Evolutionary conservation across 2,113 vertebrate species (phyloP).

Genomic region (Cephalopholis sonnerati): DNA sequence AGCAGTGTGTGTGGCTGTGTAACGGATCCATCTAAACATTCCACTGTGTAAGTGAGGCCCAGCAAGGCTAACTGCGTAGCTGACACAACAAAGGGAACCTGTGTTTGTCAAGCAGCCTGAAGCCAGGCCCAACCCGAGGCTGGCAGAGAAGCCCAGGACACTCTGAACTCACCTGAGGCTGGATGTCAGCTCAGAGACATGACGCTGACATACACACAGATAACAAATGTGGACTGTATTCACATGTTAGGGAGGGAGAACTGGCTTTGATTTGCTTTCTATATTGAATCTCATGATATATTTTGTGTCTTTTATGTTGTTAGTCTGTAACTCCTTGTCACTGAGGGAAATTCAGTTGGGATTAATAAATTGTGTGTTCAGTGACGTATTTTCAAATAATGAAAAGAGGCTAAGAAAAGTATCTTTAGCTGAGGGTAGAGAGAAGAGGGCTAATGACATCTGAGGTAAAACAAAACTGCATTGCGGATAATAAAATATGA

Average conservation of each 20-base stretch:
- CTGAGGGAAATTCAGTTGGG: background rate
- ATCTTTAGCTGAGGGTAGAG: background rate
- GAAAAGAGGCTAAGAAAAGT: background rate
- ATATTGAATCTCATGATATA: background rate
- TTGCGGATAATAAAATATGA: background rate
- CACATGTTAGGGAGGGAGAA: background rate
- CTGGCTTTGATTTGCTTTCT: background rate
- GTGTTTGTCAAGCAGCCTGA: slow-evolving; percentile 72
- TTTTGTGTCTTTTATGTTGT: background rate
- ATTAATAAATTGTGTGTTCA: background rate
- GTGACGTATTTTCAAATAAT: background rate
- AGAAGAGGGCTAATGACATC: background rate
- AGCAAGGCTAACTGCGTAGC: slow-evolving; percentile 74
- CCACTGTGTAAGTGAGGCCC: slow-evolving; percentile 79
- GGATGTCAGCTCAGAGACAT: slow-evolving; percentile 18
- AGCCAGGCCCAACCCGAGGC: slow-evolving; percentile 61
- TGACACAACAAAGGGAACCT: slow-evolving; percentile 81
- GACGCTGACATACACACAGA: background rate
- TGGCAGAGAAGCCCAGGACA: slow-evolving; percentile 47
- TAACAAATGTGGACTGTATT: background rate
- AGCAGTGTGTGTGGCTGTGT: slow-evolving; percentile 73
- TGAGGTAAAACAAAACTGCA: background rate
- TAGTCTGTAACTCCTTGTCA: background rate
- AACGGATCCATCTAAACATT: slow-evolving; percentile 80
- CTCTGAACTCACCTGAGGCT: slow-evolving; percentile 53